These are phyloP conservation scores for Sebastolobus alascanus DNA, from an alignment of 2,797 vertebrate species.

Conservation along the genomic window DNA sequence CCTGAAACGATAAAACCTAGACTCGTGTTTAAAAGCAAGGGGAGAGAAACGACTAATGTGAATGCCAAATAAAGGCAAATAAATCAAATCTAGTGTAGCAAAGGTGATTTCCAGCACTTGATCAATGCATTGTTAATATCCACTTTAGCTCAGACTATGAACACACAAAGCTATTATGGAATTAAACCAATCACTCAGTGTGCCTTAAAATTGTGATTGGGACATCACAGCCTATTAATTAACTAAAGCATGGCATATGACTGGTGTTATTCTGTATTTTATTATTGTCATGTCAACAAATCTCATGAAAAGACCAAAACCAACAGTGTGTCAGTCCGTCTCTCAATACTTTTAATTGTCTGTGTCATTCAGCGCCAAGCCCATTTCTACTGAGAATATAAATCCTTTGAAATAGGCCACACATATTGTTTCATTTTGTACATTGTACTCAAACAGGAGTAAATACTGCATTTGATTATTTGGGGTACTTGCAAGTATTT, in stretches of 20 bases:
- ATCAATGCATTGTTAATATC: neutral
- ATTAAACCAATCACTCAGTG: neutral
- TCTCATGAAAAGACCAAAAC: neutral
- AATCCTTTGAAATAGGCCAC: neutral
- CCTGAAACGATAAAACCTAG: constrained; percentile 59
- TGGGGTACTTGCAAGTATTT: neutral
- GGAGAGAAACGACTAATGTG: constrained; percentile 42
- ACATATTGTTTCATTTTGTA: neutral
- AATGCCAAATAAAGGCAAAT: constrained; percentile 48
- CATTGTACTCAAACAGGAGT: neutral
- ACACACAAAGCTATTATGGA: neutral
- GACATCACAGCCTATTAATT: neutral
- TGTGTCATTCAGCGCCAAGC: neutral
- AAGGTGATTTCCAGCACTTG: constrained; percentile 22
- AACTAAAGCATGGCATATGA: neutral
- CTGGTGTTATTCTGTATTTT: neutral
- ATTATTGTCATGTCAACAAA: neutral
- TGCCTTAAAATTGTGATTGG: neutral
- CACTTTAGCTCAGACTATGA: neutral
- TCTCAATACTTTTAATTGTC: neutral
- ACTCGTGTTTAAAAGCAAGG: constrained; percentile 42
- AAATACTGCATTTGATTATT: neutral
- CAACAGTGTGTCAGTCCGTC: neutral
- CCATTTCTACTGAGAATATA: neutral
- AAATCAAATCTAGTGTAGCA: constrained; percentile 40